Base-by-base conservation (phyloP, 2,113 vertebrate species). In the Callipepla squamata region DNA sequence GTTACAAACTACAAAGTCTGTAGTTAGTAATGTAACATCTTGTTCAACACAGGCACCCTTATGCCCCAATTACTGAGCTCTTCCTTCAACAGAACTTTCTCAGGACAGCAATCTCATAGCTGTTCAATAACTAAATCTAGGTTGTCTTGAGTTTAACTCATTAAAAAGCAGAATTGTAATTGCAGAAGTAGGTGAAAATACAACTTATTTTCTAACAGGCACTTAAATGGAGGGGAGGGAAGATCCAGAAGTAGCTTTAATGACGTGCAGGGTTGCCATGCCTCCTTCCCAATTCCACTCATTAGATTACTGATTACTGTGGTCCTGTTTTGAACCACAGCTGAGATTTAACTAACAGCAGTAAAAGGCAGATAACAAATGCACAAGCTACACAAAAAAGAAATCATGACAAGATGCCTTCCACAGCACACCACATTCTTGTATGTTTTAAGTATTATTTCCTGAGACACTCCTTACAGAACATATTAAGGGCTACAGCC, bases 321-420 rank as follows among this genome's bases (percentile, higher is more conserved):
- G 40, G 40, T 40, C 13, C 40, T 40, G 4, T 40, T 12, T 12
- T 40, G 11, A 82, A 34, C 8, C 34, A 40, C 7, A 88, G 30
- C 1, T 2, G 15, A 85, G n/a, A 79, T 25, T 87, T 66, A 90
- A 80, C 2, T 18, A 70, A 67, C 0, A 80, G 8, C 18, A 80
- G 25, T 19, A 78, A 58, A 85, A 4, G 67, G 11, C 11, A 89
- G 11, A 34, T 11, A 80, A 53, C 7, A 85, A 76, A 82, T 0
- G 5, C 26, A 75, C 1, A 57, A 50, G 26, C 10, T 2, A 19
- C 25, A 80, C 28, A 57, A 87, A 81, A 6, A 6, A 36, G 5
- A 14, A 5, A 8, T 14, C 47, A 42, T 4, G 13, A 69, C 0
- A 1, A 69, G 36, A 25, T 45, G 11, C 19, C 9, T 9, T 70